Evolutionary conservation across 2,113 vertebrate species (phyloP).

Genomic region (Tautogolabrus adspersus): DNA sequence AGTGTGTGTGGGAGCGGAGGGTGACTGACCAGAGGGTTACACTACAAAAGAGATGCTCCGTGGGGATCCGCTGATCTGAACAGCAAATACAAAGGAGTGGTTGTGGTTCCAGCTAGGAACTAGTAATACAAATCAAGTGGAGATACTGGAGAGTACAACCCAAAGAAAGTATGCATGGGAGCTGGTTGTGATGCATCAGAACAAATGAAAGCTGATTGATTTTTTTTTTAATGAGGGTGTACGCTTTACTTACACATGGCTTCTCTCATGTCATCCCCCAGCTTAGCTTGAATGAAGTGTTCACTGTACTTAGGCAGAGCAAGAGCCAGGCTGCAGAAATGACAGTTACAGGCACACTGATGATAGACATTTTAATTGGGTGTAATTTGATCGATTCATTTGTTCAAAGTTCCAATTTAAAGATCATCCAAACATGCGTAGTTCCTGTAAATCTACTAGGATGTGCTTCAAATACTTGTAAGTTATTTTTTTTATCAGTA

Average conservation of each 20-base stretch:
- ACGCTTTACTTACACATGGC: constrained; percentile 92
- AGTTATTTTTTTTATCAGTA: no score
- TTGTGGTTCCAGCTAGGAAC: constrained; percentile 41
- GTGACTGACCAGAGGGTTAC: constrained; percentile 71
- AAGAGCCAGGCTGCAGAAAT: constrained; percentile 91
- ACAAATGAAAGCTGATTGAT: neutral
- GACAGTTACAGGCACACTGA: constrained; percentile 11
- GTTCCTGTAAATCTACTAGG: no score
- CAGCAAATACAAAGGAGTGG: constrained; percentile 59
- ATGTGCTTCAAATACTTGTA: no score
- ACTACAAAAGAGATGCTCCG: constrained; percentile 69
- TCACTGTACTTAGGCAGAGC: constrained; percentile 97
- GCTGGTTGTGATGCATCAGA: constrained; percentile 5
- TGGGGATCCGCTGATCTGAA: constrained; percentile 51
- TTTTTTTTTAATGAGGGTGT: constrained; percentile 20
- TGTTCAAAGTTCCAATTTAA: no score
- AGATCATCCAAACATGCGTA: no score
- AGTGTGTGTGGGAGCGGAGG: constrained; percentile 60
- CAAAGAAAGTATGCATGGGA: constrained; percentile 38
- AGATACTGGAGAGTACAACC: constrained; percentile 27
- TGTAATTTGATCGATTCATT: no score
- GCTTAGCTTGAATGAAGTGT: constrained; percentile 96
- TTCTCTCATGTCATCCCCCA: constrained; percentile 91
- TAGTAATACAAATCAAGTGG: constrained; percentile 33
- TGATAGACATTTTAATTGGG: neutral